Evolutionary conservation across 2,888 invertebrate species (phyloP).

Genomic region (Prosopocoilus inquinatus): DNA sequence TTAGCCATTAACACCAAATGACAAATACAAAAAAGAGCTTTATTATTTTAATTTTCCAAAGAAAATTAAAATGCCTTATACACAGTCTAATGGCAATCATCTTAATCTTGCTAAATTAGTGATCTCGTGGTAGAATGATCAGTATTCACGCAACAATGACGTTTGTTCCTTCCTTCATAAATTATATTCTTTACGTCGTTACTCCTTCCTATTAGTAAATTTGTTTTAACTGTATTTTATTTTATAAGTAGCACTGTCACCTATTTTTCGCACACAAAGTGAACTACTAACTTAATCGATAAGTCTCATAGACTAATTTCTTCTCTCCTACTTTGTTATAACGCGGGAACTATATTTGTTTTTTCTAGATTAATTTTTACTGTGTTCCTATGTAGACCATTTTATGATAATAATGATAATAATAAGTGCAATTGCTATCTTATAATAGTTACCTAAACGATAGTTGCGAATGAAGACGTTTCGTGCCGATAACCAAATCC

Average conservation of each 20-base stretch:
- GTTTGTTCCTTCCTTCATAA: background rate
- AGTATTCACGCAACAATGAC: constrained; percentile 1
- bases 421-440: constrained; percentile 34
- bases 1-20: too few species aligned
- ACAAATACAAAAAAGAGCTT: too few species aligned
- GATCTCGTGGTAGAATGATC: constrained; percentile 4
- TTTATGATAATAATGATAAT: constrained; percentile 10
- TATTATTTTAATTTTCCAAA: too few species aligned
- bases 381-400: constrained; percentile 34
- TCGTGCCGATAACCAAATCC: constrained; percentile 1
- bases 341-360: background rate
- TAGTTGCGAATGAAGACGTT: constrained; percentile 7
- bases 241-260: background rate
- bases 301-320: background rate
- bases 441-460: constrained; percentile 32
- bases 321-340: background rate
- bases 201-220: constrained; percentile 3
- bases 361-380: constrained; percentile 13
- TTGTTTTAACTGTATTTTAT: background rate
- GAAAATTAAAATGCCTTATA: too few species aligned
- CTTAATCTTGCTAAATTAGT: constrained; percentile 1
- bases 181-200: background rate
- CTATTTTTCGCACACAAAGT: background rate
- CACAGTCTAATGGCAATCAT: too few species aligned
- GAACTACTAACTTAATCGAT: background rate